Evolutionary conservation across 2,888 invertebrate genomes (phyloP).

Genomic region (Tipula lateralis): DNA sequence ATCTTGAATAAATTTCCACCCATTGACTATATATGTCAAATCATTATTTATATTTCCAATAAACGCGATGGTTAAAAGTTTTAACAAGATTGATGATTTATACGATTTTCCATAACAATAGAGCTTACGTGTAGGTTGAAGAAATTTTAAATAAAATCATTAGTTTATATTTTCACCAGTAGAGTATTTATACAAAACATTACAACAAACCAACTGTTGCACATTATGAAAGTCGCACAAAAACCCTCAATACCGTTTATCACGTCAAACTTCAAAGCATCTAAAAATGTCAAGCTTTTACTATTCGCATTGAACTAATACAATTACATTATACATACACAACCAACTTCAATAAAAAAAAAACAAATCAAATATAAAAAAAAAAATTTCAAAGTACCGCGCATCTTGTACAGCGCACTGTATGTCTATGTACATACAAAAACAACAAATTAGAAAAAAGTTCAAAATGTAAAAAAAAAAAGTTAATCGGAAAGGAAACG

Average conservation of each 20-base stretch:
- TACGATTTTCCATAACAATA: too few species aligned
- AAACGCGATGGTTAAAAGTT: too few species aligned
- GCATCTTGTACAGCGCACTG: background rate
- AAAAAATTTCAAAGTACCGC: background rate
- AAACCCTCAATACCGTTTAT: background rate
- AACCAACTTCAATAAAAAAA: background rate
- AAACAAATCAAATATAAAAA: background rate
- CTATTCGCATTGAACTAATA: background rate
- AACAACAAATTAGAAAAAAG: constrained; percentile 19
- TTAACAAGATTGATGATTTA: too few species aligned
- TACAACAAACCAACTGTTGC: too few species aligned
- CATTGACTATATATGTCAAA: too few species aligned
- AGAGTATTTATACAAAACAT: too few species aligned
- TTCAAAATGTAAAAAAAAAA: background rate
- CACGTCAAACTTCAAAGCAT: background rate
- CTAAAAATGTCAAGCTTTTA: background rate
- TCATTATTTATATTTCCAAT: too few species aligned
- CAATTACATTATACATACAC: background rate
- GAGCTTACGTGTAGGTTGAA: too few species aligned
- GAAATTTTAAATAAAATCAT: too few species aligned
- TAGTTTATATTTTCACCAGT: too few species aligned
- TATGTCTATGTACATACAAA: background rate
- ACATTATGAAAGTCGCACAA: background rate
- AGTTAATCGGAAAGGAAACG: background rate
- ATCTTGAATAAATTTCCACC: too few species aligned